These are phyloP conservation scores for Rhinoderma darwinii DNA, from an alignment of 2,113 vertebrate genomes.

Conservation along the genomic window DNA sequence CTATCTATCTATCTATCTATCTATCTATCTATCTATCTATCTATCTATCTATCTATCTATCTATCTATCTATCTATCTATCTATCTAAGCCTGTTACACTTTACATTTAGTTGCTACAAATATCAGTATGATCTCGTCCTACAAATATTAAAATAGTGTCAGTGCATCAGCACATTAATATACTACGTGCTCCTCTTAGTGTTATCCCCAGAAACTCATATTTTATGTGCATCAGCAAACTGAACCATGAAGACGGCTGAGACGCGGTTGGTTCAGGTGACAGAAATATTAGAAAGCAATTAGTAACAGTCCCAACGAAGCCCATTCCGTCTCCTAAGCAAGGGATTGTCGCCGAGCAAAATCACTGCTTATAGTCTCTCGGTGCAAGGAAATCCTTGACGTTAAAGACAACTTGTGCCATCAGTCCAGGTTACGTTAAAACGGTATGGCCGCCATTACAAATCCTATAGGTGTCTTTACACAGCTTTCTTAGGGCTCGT, in stretches of 20 bases:
- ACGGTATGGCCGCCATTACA: too few relatives aligned
- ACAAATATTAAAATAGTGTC: not conserved
- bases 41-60: too few relatives aligned
- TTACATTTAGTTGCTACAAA: not conserved
- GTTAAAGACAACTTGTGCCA: too few relatives aligned
- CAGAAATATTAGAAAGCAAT: slow-evolving; percentile 33
- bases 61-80: too few relatives aligned
- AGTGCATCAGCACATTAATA: not conserved
- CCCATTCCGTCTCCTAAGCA: slow-evolving; percentile 47
- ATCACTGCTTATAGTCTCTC: too few relatives aligned
- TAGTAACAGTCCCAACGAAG: slow-evolving; percentile 54
- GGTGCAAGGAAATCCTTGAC: too few relatives aligned
- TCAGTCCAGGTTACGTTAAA: too few relatives aligned
- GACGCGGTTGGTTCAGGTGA: not conserved
- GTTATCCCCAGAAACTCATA: not conserved
- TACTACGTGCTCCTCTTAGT: not conserved
- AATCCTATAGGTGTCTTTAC: too few relatives aligned
- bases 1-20: too few relatives aligned
- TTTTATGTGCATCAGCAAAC: not conserved
- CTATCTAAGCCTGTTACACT: too few relatives aligned
- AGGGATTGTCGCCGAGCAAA: not conserved
- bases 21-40: too few relatives aligned
- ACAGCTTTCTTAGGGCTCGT: too few relatives aligned
- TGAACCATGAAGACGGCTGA: not conserved
- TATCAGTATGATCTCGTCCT: not conserved